Percentiles rank a stretch among this genome's conserved stretches.
Conservation (phyloP, 2,888 invertebrate genomes). For the Morinoia aosen region DNA sequence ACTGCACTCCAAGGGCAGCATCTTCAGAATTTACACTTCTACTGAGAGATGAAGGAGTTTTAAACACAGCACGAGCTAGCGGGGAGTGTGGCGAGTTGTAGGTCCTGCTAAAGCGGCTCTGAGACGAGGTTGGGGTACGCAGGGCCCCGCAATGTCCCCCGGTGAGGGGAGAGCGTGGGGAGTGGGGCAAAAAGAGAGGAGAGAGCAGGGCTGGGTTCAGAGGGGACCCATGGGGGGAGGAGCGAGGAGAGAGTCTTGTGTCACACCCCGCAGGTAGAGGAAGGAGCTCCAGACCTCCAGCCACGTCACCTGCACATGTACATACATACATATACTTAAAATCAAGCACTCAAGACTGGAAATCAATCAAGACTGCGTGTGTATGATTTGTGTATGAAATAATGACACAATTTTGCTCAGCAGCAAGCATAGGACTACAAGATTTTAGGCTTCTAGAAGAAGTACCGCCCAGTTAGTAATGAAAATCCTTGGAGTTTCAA, state of each 20-base stretch:
- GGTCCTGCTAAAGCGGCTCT: conserved; percentile 41
- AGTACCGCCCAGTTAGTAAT: too few relatives aligned
- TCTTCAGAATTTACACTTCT: neutral
- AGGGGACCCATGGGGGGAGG: conserved; percentile 65
- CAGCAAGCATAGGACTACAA: too few relatives aligned
- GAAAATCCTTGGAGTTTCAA: too few relatives aligned
- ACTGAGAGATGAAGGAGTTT: neutral
- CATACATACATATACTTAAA: neutral
- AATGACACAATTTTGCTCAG: too few relatives aligned
- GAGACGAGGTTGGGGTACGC: conserved; percentile 47
- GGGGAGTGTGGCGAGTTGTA: conserved; percentile 26
- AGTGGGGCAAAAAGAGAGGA: conserved; percentile 64
- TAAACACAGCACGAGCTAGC: conserved; percentile 1
- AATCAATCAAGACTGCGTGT: too few relatives aligned
- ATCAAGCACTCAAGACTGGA: neutral
- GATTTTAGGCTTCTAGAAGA: too few relatives aligned
- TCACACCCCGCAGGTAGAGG: neutral
- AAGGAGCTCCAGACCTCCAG: neutral
- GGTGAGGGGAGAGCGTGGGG: conserved; percentile 64
- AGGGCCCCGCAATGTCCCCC: neutral
- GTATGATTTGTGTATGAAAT: too few relatives aligned
- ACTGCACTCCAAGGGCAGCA: neutral
- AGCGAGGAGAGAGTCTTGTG: conserved; percentile 60
- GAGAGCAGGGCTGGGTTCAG: conserved; percentile 64
- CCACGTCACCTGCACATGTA: conserved; percentile 25